These are phyloP conservation scores for Drosophila colorata DNA, from an alignment of 2,888 invertebrate genomes.

Conservation along the genomic window DNA sequence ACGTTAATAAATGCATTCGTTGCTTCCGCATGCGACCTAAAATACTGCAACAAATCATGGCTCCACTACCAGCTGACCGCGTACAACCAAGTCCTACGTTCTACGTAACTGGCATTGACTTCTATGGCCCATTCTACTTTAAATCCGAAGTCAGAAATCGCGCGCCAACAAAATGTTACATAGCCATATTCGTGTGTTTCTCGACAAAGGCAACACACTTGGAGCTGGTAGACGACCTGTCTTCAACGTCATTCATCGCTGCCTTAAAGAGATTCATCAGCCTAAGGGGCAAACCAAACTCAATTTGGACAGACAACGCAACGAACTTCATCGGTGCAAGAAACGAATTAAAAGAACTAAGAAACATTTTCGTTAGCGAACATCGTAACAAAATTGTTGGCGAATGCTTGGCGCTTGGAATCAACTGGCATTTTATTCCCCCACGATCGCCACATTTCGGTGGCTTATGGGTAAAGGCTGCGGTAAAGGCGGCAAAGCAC, in stretches of 20 bases:
- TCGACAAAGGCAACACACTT: background rate
- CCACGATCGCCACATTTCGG: too few species aligned
- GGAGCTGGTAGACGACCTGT: background rate
- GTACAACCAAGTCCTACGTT: too few species aligned
- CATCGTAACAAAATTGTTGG: background rate
- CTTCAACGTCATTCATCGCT: background rate
- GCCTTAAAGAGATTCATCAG: background rate
- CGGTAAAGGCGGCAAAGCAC: background rate
- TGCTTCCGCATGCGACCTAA: background rate
- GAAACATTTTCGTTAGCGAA: background rate
- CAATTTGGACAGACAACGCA: slow-evolving; percentile 7
- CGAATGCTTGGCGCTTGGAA: background rate
- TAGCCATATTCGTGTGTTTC: background rate
- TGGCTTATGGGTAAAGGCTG: background rate
- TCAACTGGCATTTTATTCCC: too few species aligned
- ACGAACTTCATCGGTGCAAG: slow-evolving; percentile 3
- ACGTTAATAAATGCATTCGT: too few species aligned
- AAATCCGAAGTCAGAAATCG: too few species aligned
- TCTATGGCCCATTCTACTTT: too few species aligned
- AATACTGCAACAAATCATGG: background rate
- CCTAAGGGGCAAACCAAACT: background rate
- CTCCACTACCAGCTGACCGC: background rate
- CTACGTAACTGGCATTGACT: background rate
- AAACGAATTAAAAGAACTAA: background rate
- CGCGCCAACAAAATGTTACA: too few species aligned